Percentiles rank a stretch among this genome's conserved stretches.
Evolutionary conservation across 1,140 invertebrate species (phyloP).

Genomic region (Ostrea edulis): DNA sequence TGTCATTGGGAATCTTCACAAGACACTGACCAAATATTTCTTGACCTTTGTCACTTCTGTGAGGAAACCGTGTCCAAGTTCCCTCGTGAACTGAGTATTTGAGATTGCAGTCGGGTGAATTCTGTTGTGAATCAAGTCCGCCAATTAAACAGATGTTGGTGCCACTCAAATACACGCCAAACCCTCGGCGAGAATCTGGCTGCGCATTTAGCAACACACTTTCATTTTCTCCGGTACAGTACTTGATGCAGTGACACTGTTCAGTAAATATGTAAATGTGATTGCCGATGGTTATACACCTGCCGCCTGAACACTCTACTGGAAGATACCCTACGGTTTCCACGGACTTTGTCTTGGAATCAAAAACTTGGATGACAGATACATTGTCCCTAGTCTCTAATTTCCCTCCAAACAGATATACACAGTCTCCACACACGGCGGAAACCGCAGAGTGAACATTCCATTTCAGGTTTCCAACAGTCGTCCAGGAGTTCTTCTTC

Average conservation of each 20-base stretch:
- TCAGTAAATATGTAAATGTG: constrained; percentile 25
- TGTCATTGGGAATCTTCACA: not conserved
- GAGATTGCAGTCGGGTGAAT: not conserved
- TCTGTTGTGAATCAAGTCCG: not conserved
- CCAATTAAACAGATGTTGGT: not conserved
- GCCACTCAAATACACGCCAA: not conserved
- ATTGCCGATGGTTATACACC: not conserved
- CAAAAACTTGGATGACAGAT: constrained; percentile 26
- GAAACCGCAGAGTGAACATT: not conserved
- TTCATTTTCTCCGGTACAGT: not conserved
- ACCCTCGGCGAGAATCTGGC: not conserved
- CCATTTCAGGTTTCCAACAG: constrained; percentile 8
- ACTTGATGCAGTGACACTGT: constrained; percentile 31
- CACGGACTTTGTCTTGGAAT: constrained; percentile 2
- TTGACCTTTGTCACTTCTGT: not conserved
- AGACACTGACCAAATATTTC: constrained; percentile 12
- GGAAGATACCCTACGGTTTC: not conserved
- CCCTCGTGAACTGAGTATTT: not conserved
- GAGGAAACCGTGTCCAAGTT: not conserved
- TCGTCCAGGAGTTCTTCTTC: constrained; percentile 16
- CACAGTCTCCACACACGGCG: not conserved
- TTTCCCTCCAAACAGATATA: constrained; percentile 37
- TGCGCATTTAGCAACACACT: not conserved
- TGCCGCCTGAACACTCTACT: constrained; percentile 20
- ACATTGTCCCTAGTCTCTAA: not conserved